Evolutionary conservation across 2,888 invertebrate genomes (phyloP), one percentile per base, ranked within the genome.

Genomic region (Cylindroiulus punctatus): DNA sequence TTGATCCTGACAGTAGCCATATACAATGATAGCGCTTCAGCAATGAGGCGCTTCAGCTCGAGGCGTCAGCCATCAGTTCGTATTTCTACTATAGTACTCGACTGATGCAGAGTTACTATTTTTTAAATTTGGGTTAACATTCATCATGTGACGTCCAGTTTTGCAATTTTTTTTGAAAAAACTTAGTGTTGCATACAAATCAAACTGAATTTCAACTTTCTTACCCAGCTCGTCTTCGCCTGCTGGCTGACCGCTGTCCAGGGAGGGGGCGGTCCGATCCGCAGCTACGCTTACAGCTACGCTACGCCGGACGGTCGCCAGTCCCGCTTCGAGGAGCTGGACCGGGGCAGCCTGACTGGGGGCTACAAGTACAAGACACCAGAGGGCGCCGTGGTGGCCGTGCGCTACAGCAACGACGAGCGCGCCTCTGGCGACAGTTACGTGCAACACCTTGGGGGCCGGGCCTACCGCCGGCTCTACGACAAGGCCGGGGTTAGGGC

Each of bases 351-450:
- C 22, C 22, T 84, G 7, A n/a, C 4, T 17, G 84, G 84, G 4
- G 84, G 42, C 19, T 84, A 84, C 44, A 36, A 47, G 22, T 84
- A 84, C 30, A 19, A n/a, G 19, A 44, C 84, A 7, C 84, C 84
- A n/a, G 84, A 84, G 30, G 84, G 84, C 47, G 84, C 44, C 4
- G 44, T 84, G 19, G 84, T 84, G 4, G 84, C 84, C n/a, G 84
- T 84, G 3, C 84, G 84, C 22, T 84, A 84, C 84, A 84, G 84
- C 30, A 22, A 19, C 19, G 84, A 84, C 84, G 44, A 40, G 22
- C 83, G 83, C 30, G 83, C 83, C 83, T 26, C 36, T 7, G 17
- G 84, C 47, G 84, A 47, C 44, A 42, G 42, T 42, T 84, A 7
- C 42, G 22, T 32, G 19, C 44, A 22, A 42, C 84, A 40, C 22